Base-by-base conservation (phyloP, 2,888 invertebrate genomes). In the Cosmorhoe ocellata region DNA sequence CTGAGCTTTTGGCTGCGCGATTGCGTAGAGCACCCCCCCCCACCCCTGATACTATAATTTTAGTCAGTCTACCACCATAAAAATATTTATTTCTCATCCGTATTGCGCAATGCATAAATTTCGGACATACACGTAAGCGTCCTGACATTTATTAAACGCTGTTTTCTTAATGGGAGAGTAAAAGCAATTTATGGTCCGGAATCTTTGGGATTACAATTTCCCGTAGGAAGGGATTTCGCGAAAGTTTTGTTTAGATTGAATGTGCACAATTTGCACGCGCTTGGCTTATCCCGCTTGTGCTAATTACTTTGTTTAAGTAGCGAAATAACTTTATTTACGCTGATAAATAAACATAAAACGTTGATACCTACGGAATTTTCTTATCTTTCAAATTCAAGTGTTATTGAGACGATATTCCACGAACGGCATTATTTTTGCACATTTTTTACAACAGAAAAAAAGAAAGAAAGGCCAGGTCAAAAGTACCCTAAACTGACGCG, bases 21-120 rank as follows among this genome's bases (percentile, higher is more conserved):
- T 69, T 69, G 69, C 72, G 71, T 68, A 64, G 58, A 61, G 48
- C 66, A 51, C 45, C 59, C 61, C 63, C 61, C n/a, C 67, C 61
- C 50, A 8, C 53, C 52, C 64, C 66, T 69, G 73, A 67, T 65
- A 66, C 71, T 68, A 79, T 78, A 69, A 74, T 71, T 71, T 73
- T 64, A 70, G 67, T 62, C 71, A 64, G 71, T 72, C 70, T 67
- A 77, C 64, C 71, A 69, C 76, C 81, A 85, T 84, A 79, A 81
- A 84, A 85, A 83, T 81, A 83, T 82, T 79, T 77, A 74, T 69
- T 72, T 69, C 66, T 64, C 71, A 57, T 68, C 71, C 79, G 75
- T 84, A 81, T 81, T 83, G 84, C 86, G 85, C 79, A 78, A 75
- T 83, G 76, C 79, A 82, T 80, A 76, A 71, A 74, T 77, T 76